A percentile compares a stretch with the other conserved stretches of the same genome.
Evolutionary conservation across 2,797 vertebrate genomes (phyloP).

Genomic region (Kryptopterus vitreolus): DNA sequence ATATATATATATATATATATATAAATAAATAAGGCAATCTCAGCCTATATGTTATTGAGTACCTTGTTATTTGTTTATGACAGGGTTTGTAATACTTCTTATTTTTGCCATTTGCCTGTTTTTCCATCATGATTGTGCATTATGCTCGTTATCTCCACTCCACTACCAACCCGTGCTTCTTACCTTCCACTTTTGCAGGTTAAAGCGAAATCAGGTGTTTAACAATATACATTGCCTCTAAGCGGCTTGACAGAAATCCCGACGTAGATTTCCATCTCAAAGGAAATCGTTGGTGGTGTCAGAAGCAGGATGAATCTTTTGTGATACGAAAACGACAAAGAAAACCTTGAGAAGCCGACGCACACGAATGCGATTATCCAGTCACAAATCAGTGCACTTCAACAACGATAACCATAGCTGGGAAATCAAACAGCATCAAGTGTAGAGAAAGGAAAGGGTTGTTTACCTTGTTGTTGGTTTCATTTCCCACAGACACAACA

Average conservation of each 20-base stretch:
- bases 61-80: neutral
- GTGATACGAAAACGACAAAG: neutral
- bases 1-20: too few species aligned
- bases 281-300: neutral
- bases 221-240: neutral
- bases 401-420: neutral
- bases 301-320: neutral
- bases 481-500: neutral
- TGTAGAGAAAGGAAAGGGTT: neutral
- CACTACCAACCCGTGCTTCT: neutral
- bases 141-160: neutral
- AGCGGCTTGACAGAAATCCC: neutral
- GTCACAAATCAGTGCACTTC: neutral
- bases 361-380: neutral
- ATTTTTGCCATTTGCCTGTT: neutral
- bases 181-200: neutral
- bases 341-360: neutral
- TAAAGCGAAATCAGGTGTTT: neutral
- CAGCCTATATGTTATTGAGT: neutral
- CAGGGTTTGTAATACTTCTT: neutral
- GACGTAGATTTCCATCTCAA: neutral
- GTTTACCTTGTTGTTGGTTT: neutral
- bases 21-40: too few species aligned
- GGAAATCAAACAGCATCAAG: neutral
- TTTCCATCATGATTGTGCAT: neutral